Evolutionary conservation across 2,113 vertebrate genomes (phyloP), one percentile per base, ranked within the genome.

Genomic region (Progne subis): DNA sequence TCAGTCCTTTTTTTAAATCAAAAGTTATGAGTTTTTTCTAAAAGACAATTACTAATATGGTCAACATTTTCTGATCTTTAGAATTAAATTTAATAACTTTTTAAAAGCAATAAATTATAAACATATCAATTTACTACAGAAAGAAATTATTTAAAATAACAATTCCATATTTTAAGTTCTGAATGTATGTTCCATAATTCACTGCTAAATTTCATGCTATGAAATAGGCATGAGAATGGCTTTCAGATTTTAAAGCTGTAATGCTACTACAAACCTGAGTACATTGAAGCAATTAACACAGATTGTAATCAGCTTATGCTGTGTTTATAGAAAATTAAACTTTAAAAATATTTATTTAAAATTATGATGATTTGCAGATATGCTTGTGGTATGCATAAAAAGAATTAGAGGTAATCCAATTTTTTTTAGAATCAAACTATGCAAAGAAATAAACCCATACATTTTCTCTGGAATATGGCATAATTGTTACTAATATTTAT

Each of bases 251-350:
- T 63, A 86, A 91, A 83, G 28, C 32, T 76, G 13, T 13, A 65
- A 19, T 37, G 57, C 32, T 64, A 89, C 39, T 56, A 82, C 29
- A 89, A 91, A 85, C 19, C 46, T 81, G 16, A 77, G 29, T 72
- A 94, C 59, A 41, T 72, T 80, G 70, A 95, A 95, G 47, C 43
- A 92, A 78, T 94, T 74, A 94, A 79, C 18, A 78, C 31, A 52
- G 57, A 68, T 5, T 76, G 49, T 16, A 91, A 55, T 61, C 34
- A 79, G 55, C 29, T 80, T 67, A 43, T 28, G 32, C 32, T 67
- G 43, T 50, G 34, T 81, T 83, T 94, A 80, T 34, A 92, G 29
- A 80, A 96, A 81, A 75, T 44, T 64, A 82, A 64, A 25, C 17
- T 92, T 91, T 41, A 76, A 76, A 86, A 92, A 85, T 59, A 60